Evolutionary conservation across 2,113 vertebrate species (phyloP).

Genomic region (Corydoras sp.): DNA sequence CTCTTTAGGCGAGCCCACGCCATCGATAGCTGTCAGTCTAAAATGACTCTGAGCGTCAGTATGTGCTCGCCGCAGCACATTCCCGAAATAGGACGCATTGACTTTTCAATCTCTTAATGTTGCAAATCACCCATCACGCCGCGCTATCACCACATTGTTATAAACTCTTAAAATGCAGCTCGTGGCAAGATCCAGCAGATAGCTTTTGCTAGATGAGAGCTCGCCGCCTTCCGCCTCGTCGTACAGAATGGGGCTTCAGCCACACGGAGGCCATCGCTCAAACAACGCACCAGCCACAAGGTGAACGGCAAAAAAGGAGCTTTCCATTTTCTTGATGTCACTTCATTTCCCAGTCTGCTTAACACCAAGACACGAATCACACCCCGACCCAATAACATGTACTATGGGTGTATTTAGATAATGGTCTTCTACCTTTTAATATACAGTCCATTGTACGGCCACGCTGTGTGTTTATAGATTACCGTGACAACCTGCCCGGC

Average conservation of each 20-base stretch:
- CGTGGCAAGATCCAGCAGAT: constrained; percentile 50
- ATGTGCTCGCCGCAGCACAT: constrained; percentile 52
- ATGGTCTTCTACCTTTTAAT: too few species aligned
- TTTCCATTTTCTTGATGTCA: too few species aligned
- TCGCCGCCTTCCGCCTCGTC: neutral
- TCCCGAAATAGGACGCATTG: constrained; percentile 46
- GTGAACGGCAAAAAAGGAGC: too few species aligned
- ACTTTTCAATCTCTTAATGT: constrained; percentile 53
- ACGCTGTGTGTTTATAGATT: too few species aligned
- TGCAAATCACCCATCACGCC: constrained; percentile 37
- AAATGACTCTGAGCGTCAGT: constrained; percentile 49
- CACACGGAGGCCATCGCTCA: too few species aligned
- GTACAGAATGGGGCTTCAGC: neutral
- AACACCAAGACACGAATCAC: too few species aligned
- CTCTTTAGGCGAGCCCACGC: constrained; percentile 25
- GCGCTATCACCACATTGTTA: constrained; percentile 28
- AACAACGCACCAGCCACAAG: too few species aligned
- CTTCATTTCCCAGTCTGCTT: too few species aligned
- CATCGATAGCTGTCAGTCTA: constrained; percentile 61
- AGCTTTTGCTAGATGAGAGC: neutral
- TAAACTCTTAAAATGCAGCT: constrained; percentile 44
- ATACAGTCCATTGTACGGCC: too few species aligned
- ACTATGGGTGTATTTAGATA: too few species aligned
- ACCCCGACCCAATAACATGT: too few species aligned
- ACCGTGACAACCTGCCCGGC: too few species aligned